Evolutionary conservation across 2,797 vertebrate species (phyloP), one percentile per base, ranked within the genome.

Genomic region (Chaetophractus vellerosus): DNA sequence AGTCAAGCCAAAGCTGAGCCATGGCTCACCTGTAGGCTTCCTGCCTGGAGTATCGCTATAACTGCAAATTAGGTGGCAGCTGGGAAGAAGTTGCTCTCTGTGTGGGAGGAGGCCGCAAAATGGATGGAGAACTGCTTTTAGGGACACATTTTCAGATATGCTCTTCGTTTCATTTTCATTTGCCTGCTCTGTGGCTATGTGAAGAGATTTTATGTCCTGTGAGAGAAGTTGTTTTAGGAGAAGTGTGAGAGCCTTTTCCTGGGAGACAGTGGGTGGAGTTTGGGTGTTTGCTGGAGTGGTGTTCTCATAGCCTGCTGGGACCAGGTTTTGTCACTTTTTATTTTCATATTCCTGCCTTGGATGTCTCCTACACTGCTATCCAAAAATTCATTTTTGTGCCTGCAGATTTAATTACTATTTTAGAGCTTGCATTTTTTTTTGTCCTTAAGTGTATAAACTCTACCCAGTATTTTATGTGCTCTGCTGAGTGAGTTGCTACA

Each of bases 51-150:
- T n/a, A 21, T 33, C 52, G 50, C 38, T 18, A 0, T 79, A 57
- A 38, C 38, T 33, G 5, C 72, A 14, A 16, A 21, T 61, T 59
- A 33, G 31, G 15, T 50, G 50, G 28, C 24, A 45, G 4, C 31
- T 31, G n/a, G 18, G 19, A 38, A 74, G 74, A 24, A 61, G 48
- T 38, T 41, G 9, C 50, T 78, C 8, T 71, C 24, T 66, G 19
- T 31, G 28, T 26, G 5, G 48, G 9, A 4, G 3, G 69, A 41
- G 23, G 23, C 81, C 74, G 45, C 2, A 45, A 33, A 48, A 55
- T 69, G 75, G 50, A 45, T 57, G 28, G 48, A 41, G 74, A 63
- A 55, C 21, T 87, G 66, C 68, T 90, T 90, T 93, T 59, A 50
- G 52, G 50, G 19, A 59, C 23, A 24, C 23, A 9, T 41, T 75